Conservation (phyloP, 2,113 vertebrate species). For the Stercorarius parasiticus region DNA sequence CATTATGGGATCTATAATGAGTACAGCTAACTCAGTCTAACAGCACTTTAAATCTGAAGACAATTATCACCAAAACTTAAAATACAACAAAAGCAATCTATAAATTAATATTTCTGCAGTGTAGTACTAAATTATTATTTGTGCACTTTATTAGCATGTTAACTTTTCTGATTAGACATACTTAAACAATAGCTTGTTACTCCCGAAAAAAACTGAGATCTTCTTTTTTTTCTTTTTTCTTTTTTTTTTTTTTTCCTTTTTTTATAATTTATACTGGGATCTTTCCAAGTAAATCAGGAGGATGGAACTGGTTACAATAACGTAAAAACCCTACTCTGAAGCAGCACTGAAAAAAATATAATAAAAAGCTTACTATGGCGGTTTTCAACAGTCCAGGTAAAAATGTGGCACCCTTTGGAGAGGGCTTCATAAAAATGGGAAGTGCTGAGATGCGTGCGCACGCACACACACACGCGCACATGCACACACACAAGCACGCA, state of each 20-base stretch:
- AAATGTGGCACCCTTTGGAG: conserved; percentile 77
- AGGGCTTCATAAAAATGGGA: conserved; percentile 63
- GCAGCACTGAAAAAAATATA: conserved; percentile 48
- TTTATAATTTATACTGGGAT: conserved; percentile 42
- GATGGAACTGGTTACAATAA: conserved; percentile 44
- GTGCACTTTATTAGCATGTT: conserved; percentile 70
- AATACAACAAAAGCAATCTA: conserved; percentile 70
- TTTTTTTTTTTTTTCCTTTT: neutral
- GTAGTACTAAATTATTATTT: conserved; percentile 65
- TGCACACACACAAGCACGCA: neutral
- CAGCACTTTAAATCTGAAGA: conserved; percentile 77
- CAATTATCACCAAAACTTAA: conserved; percentile 73
- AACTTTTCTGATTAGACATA: conserved; percentile 59
- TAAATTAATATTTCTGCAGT: conserved; percentile 65
- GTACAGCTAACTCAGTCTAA: conserved; percentile 64
- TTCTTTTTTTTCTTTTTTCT: neutral
- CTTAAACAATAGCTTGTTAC: conserved; percentile 60
- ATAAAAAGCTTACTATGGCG: conserved; percentile 59
- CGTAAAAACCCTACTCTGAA: conserved; percentile 37
- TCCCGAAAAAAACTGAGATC: conserved; percentile 40
- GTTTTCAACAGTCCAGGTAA: conserved; percentile 75
- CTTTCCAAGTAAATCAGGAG: conserved; percentile 47
- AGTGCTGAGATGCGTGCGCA: conserved; percentile 55
- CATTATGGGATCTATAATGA: conserved; percentile 55
- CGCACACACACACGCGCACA: neutral